phyloP scores from a whole-genome alignment of 1,140 invertebrate genomes.

The Ostrea denselamellosa region DNA sequence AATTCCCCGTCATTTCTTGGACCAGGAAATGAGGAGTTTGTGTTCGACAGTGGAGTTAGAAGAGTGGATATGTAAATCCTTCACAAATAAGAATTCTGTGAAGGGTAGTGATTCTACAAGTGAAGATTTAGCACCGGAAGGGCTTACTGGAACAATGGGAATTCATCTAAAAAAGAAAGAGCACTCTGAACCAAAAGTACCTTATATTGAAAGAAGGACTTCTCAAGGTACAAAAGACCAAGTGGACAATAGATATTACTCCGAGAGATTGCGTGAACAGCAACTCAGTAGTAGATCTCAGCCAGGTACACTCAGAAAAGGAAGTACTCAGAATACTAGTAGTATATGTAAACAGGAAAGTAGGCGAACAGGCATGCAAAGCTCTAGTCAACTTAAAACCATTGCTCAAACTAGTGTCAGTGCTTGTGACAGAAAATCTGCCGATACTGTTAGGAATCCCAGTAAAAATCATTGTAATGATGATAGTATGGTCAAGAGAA shows the following conservation, averaged over 20 bases:
- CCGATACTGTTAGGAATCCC: neutral
- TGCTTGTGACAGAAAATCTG: neutral
- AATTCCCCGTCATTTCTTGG: neutral
- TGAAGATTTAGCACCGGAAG: neutral
- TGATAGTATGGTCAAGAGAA: neutral
- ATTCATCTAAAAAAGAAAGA: neutral
- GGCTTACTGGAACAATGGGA: neutral
- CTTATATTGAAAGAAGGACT: neutral
- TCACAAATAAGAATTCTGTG: neutral
- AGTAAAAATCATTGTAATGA: neutral
- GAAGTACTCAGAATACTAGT: neutral
- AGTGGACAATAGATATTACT: neutral
- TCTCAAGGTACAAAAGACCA: neutral
- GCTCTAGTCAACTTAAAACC: conserved; percentile 5
- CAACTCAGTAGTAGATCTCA: neutral
- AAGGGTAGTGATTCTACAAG: neutral
- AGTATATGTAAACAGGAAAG: neutral
- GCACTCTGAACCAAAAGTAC: neutral
- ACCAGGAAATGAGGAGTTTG: conserved; percentile 1
- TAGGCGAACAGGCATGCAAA: neutral
- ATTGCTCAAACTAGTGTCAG: conserved; percentile 7
- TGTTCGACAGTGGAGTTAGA: neutral
- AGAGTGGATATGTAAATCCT: conserved; percentile 18
- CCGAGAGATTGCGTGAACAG: neutral
- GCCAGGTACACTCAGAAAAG: neutral